Evolutionary conservation across 53 echinoderm and acorn worm genomes (phyloP).

Genomic region (Holothuria scabra): DNA sequence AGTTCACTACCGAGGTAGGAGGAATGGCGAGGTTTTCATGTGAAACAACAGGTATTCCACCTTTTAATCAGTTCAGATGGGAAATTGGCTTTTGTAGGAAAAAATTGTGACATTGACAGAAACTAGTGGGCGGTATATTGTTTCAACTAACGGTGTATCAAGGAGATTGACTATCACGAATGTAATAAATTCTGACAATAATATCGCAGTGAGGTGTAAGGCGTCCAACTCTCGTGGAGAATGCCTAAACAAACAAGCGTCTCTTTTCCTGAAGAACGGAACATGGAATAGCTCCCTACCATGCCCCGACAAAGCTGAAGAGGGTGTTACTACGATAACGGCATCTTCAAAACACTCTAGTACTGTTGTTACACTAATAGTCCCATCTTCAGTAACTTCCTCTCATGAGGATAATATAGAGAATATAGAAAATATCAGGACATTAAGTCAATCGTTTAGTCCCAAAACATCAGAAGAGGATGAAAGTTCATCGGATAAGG

Average conservation of each 20-base stretch:
- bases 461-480: no score
- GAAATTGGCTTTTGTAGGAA: conserved; percentile 3
- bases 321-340: no score
- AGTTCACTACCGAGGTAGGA: not conserved
- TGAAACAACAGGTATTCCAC: conserved; percentile 19
- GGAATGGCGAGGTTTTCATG: conserved; percentile 6
- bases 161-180: conserved; percentile 18
- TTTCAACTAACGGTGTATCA: conserved; percentile 4
- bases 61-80: conserved; percentile 29
- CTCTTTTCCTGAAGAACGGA: no score
- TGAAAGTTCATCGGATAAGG: no score
- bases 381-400: no score
- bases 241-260: not conserved
- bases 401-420: no score
- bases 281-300: no score
- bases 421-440: no score
- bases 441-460: no score
- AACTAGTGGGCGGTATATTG: conserved; percentile 17
- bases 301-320: no score
- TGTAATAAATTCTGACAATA: conserved; percentile 21
- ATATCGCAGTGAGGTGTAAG: conserved; percentile 27
- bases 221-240: conserved; percentile 14
- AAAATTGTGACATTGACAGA: not conserved
- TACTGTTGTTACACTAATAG: no score
- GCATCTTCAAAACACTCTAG: no score